Percentiles rank a stretch among this genome's conserved stretches.
phyloP scores from a whole-genome alignment of 2,888 invertebrate genomes.

The Anarsia innoxiella region DNA sequence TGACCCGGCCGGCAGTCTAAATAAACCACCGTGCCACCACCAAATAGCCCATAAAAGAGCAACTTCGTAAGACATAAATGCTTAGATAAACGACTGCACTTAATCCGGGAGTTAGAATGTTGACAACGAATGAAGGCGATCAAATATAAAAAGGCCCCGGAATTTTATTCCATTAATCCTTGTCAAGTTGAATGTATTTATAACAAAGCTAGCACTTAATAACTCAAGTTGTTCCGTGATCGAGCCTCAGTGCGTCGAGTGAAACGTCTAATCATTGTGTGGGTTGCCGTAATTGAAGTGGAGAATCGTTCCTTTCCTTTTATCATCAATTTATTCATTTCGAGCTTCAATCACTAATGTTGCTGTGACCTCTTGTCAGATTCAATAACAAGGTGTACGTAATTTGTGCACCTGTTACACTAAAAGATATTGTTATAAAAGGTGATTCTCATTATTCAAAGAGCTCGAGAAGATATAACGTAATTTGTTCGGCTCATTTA shows the following conservation, averaged over 20 bases:
- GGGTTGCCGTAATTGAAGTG: constrained; percentile 68
- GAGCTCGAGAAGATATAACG: constrained; percentile 6
- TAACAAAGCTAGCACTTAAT: constrained; percentile 71
- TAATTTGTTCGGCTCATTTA: constrained; percentile 22
- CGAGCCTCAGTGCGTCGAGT: constrained; percentile 50
- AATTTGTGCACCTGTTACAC: constrained; percentile 44
- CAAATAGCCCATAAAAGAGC: constrained; percentile 54
- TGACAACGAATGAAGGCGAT: constrained; percentile 63
- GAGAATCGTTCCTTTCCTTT: constrained; percentile 58
- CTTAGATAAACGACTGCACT: constrained; percentile 62
- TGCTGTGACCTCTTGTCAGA: constrained; percentile 69
- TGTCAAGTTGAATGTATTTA: constrained; percentile 67
- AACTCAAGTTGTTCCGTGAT: constrained; percentile 54
- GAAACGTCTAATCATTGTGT: constrained; percentile 71
- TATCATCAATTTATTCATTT: constrained; percentile 73
- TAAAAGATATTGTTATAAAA: constrained; percentile 18
- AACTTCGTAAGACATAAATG: constrained; percentile 55
- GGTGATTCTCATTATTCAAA: constrained; percentile 6
- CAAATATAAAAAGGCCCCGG: constrained; percentile 51
- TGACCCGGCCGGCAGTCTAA: constrained; percentile 44
- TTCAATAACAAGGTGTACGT: constrained; percentile 56
- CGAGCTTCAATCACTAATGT: constrained; percentile 57
- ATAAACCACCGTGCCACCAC: constrained; percentile 46
- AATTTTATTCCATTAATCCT: constrained; percentile 65
- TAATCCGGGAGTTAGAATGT: constrained; percentile 69